phyloP scores from a whole-genome alignment of 2,113 vertebrate species.

The Shinisaurus crocodilurus region DNA sequence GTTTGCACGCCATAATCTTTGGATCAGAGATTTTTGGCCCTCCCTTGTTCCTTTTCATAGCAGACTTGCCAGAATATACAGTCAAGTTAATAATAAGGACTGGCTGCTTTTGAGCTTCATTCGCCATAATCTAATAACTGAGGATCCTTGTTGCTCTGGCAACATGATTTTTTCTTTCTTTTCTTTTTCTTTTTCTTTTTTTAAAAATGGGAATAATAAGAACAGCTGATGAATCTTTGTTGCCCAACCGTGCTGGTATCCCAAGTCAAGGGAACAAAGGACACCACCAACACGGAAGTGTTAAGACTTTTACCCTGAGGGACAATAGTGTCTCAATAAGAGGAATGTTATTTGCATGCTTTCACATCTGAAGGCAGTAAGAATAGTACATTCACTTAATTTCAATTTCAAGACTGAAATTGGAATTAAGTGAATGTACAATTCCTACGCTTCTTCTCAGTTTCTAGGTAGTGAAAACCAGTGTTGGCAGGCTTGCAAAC shows the following conservation, averaged over 20 bases:
- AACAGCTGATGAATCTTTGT: conserved; percentile 53
- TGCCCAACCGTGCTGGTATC: conserved; percentile 48
- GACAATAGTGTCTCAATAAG: conserved; percentile 58
- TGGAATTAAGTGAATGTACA: too few species aligned
- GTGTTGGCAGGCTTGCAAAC: not conserved
- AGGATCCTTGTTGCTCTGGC: conserved; percentile 59
- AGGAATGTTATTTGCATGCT: conserved; percentile 61
- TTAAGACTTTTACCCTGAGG: conserved; percentile 62
- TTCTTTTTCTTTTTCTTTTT: too few species aligned
- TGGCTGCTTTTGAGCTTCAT: conserved; percentile 52
- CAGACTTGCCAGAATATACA: conserved; percentile 5
- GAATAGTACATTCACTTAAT: conserved; percentile 17
- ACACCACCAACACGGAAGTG: conserved; percentile 51
- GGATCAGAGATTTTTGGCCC: conserved; percentile 22
- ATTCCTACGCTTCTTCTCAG: conserved; percentile 33
- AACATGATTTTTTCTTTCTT: conserved; percentile 14
- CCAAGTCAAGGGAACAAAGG: conserved; percentile 72
- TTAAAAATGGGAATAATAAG: conserved; percentile 65
- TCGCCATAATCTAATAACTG: conserved; percentile 30
- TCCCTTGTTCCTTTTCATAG: conserved; percentile 29
- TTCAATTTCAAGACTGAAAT: conserved; percentile 2
- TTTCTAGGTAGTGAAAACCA: not conserved
- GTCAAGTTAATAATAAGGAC: conserved; percentile 30
- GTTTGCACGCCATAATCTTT: not conserved
- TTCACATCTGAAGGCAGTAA: conserved; percentile 61